Conservation (phyloP, 2,113 vertebrate genomes). For the Pterophyllum scalare region DNA sequence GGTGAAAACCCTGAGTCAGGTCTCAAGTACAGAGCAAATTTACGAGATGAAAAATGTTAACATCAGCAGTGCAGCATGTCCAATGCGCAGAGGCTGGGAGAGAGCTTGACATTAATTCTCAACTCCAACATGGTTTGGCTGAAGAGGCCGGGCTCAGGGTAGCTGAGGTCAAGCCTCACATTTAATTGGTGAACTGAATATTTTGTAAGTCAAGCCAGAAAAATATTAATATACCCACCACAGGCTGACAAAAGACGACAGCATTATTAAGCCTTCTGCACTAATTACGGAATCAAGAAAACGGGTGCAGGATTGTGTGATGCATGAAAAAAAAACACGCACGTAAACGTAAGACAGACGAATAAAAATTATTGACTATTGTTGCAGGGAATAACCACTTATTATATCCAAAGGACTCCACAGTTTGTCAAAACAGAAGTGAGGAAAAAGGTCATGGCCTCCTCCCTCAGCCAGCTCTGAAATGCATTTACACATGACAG, state of each 20-base stretch:
- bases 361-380: not conserved
- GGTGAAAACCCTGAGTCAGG: constrained; percentile 21
- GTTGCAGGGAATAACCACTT: not conserved
- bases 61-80: constrained; percentile 17
- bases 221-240: not conserved
- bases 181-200: not conserved
- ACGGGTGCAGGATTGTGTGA: not conserved
- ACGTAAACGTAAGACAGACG: not conserved
- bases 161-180: constrained; percentile 11
- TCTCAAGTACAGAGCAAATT: constrained; percentile 22
- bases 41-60: constrained; percentile 26
- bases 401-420: not conserved
- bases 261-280: not conserved
- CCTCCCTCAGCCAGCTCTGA: not conserved
- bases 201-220: not conserved
- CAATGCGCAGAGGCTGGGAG: not conserved
- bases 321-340: not conserved
- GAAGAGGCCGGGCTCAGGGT: not conserved
- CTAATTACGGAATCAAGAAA: not conserved
- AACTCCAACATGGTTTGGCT: not conserved
- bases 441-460: constrained; percentile 21
- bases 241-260: not conserved
- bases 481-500: constrained; percentile 13
- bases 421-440: not conserved
- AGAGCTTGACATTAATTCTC: not conserved